A percentile compares a stretch with the other conserved stretches of the same genome.
Conservation (phyloP, 2,888 invertebrate species). For the Trichacis sp. region DNA sequence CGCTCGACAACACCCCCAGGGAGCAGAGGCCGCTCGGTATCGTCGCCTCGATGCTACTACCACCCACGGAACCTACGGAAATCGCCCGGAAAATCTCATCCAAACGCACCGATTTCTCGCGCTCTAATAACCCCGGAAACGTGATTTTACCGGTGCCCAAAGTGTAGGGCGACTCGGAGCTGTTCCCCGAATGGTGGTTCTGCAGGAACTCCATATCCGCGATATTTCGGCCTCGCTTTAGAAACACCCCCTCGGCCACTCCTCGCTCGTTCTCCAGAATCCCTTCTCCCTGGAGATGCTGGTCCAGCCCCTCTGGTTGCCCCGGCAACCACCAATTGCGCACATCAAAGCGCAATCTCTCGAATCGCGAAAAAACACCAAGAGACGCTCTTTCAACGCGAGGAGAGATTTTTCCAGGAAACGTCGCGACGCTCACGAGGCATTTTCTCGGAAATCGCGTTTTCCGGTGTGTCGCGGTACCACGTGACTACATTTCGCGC, state of each 20-base stretch:
- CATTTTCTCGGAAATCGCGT: no score
- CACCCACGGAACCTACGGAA: conserved; percentile 61
- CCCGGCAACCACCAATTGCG: conserved; percentile 62
- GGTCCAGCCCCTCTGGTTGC: conserved; percentile 67
- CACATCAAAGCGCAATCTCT: conserved; percentile 45
- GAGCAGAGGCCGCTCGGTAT: conserved; percentile 64
- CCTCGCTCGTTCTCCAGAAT: conserved; percentile 46
- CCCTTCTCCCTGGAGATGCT: conserved; percentile 54
- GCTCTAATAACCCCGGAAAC: no score
- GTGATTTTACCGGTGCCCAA: conserved; percentile 66
- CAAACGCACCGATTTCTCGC: no score
- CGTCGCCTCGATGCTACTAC: conserved; percentile 65
- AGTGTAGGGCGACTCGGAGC: conserved; percentile 66
- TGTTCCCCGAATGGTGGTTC: conserved; percentile 68
- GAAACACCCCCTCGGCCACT: conserved; percentile 62
- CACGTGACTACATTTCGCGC: no score
- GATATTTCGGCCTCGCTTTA: conserved; percentile 60
- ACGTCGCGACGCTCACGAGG: no score
- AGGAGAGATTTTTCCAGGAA: no score
- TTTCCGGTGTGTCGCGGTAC: no score
- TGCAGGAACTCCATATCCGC: conserved; percentile 69
- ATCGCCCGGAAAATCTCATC: no score
- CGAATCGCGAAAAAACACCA: background rate
- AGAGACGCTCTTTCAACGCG: background rate
- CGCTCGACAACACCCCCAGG: conserved; percentile 59